phyloP scores from a whole-genome alignment of 2,797 vertebrate genomes.

The Jordanella pulchra region DNA sequence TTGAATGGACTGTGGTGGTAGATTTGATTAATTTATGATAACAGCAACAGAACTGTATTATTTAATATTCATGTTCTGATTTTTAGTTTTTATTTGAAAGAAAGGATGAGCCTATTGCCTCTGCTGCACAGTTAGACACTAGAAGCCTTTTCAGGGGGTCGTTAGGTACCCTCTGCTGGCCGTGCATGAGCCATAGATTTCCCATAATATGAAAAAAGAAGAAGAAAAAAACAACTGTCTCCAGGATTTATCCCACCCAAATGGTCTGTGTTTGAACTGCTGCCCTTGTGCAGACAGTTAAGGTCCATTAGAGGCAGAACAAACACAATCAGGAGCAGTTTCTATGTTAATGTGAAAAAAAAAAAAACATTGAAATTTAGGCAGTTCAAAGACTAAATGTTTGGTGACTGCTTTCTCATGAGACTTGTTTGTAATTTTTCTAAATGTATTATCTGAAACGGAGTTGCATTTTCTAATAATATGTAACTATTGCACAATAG shows the following conservation, averaged over 20 bases:
- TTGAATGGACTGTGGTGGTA: not conserved
- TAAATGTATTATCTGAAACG: not conserved
- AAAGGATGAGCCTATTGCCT: not conserved
- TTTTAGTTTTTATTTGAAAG: not conserved
- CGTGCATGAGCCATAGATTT: not conserved
- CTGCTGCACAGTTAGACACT: not conserved
- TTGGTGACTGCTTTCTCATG: not conserved
- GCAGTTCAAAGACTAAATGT: not conserved
- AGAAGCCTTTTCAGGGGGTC: not conserved
- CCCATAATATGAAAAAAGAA: not conserved
- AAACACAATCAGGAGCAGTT: slow-evolving; percentile 1
- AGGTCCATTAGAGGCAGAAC: not conserved
- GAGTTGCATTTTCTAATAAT: not conserved
- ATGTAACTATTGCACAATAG: not conserved
- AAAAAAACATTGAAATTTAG: not conserved
- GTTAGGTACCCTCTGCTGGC: not conserved
- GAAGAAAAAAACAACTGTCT: slow-evolving; percentile 18
- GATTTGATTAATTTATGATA: not conserved
- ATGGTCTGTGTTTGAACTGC: not conserved
- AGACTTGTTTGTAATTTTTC: not conserved
- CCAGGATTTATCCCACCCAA: not conserved
- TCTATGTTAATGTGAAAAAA: slow-evolving; percentile 11
- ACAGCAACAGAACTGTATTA: not conserved
- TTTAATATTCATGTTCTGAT: not conserved
- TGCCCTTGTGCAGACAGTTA: not conserved